phyloP scores from a whole-genome alignment of 2,888 invertebrate species.

The Hoplodrina ambigua region DNA sequence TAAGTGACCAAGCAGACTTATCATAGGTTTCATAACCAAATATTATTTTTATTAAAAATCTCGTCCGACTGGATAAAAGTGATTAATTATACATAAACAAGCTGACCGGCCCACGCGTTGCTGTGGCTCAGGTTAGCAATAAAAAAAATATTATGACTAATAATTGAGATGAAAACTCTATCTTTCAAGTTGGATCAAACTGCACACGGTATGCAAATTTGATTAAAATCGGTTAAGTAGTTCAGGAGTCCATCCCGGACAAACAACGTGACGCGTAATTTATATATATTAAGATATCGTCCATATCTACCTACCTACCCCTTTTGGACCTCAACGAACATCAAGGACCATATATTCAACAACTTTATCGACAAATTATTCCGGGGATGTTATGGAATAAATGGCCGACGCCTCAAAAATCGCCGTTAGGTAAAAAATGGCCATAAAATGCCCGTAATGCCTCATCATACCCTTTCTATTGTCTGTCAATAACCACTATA shows the following conservation, averaged over 20 bases:
- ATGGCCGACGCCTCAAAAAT: constrained; percentile 30
- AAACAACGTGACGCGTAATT: no score
- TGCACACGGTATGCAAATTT: no score
- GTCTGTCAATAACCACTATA: constrained; percentile 30
- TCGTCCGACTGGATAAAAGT: neutral
- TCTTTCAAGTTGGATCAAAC: no score
- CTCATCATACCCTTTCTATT: constrained; percentile 46
- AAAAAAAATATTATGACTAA: no score
- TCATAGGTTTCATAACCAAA: neutral
- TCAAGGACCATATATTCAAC: constrained; percentile 47
- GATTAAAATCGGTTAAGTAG: no score
- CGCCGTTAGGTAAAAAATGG: constrained; percentile 24
- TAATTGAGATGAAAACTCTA: no score
- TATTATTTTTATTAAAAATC: neutral
- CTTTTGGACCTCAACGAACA: constrained; percentile 21
- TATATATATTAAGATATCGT: no score
- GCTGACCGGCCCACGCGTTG: no score
- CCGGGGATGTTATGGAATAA: constrained; percentile 40
- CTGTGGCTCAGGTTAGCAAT: no score
- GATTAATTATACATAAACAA: constrained; percentile 23
- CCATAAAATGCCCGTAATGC: constrained; percentile 35
- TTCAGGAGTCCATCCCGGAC: no score
- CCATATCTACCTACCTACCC: constrained; percentile 17
- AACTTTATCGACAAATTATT: constrained; percentile 62
- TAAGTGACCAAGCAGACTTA: neutral